Base-by-base conservation (phyloP, 2,113 vertebrate genomes). In the Enhydra lutris region DNA sequence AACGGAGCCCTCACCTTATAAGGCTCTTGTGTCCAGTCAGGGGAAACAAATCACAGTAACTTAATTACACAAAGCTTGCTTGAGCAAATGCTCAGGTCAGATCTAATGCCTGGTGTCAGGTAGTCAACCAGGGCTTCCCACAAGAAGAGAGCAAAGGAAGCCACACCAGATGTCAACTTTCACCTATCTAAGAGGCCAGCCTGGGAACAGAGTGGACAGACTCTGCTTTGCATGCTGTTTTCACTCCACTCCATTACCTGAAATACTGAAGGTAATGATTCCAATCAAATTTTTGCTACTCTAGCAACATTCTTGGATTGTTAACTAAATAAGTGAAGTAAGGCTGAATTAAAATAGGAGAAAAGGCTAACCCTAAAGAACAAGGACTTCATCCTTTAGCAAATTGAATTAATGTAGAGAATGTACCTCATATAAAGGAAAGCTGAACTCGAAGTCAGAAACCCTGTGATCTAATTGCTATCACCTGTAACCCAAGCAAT, bases 271-370 rank as follows among this genome's bases (percentile, higher is more conserved):
- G 79, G 65, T 94, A 63, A 96, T 76, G 76, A 92, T 96, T 98
- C 97, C 96, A 57, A 97, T 95, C 76, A 96, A 96, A 83, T 97
- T 98, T 96, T 95, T 94, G 95, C 93, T 96, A 69, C 21, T 81
- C 74, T 45, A 92, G 96, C 95, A 97, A 81, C 47, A 97, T 97
- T 98, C 97, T 94, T 97, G 97, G 79, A 96, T 94, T 98, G 96
- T 89, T 98, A 97, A 78, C 97, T 96, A 96, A 98, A 95, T 94
- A 96, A 98, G 88, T 96, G 71, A 97, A 97, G 65, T 96, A 26
- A 94, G 97, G 76, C 74, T 39, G 6, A 97, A 91, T 94, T 94
- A 82, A 97, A 97, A 84, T 80, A 23, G n/a, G 24, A 69, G 26
- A 23, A 26, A 45, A 47, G 11, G 52, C 36, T 82, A 61, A 84